Base-by-base conservation (phyloP, 1,140 invertebrate species). In the Tribolium madens region DNA sequence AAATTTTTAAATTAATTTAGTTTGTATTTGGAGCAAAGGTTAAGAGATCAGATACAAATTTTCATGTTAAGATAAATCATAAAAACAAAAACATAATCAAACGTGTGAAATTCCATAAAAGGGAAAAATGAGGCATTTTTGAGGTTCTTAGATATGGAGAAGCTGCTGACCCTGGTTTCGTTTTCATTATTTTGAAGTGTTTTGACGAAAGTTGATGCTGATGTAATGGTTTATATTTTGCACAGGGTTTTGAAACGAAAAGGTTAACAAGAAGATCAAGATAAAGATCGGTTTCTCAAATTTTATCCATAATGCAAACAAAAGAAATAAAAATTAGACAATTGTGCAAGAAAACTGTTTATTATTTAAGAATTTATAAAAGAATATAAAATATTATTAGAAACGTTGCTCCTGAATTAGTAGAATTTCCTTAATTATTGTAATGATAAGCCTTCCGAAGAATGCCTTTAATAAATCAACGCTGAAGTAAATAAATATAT, bases 11-110 rank as follows among this genome's bases (percentile, higher is more conserved):
- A 42, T 26, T 17, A 57, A 21, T 17, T 52, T 17, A 17, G n/a
- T n/a, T n/a, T n/a, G 10, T 52, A 52, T 52, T 57, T 57, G 17
- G 52, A 57, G 52, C 21, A 57, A 21, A 57, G 52, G 13, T 3
- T 15, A 50, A 50, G 13, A 14, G 48, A 12, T 50, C 15, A 50
- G 48, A 50, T 12, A 50, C 13, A n/a, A 42, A 42, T 42, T 42
- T 42, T 42, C 36, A 42, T 42, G 36, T 42, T 42, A 9, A 42
- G 48, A 50, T 50, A 50, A 50, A 50, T 14, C 3, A 47, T 3
- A 50, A 50, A 50, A 50, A 50, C 48, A 50, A 50, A 17, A 17
- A 14, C 15, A 26, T 26, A 17, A 50, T 17, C 13, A 50, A 50
- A 15, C 6, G 48, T 50, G 48, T 50, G 15, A 50, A 50, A 15